A percentile compares a stretch with the other conserved stretches of the same genome.
Conservation (phyloP, 1,140 invertebrate genomes). For the Atta cephalotes region DNA sequence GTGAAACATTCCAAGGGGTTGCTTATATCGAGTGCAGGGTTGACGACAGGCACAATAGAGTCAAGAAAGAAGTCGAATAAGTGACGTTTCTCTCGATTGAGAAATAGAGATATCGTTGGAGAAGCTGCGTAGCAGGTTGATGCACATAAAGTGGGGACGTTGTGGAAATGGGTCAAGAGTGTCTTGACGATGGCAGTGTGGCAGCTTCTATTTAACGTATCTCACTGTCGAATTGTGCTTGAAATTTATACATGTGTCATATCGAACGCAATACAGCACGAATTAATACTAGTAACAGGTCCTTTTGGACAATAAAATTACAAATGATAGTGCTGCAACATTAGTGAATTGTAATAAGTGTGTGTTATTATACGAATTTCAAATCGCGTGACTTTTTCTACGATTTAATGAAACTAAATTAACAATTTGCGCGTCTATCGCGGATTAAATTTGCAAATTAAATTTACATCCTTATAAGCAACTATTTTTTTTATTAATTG, state of each 20-base stretch:
- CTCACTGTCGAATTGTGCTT: conserved; percentile 40
- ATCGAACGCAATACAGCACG: background rate
- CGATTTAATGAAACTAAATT: background rate
- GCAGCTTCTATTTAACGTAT: conserved; percentile 53
- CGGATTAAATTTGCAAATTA: conserved; percentile 6
- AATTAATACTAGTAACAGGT: background rate
- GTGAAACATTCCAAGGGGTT: conserved; percentile 3
- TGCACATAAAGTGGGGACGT: conserved; percentile 67
- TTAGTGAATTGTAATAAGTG: background rate
- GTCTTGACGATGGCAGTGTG: conserved; percentile 65
- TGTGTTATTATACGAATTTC: background rate
- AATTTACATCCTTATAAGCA: background rate
- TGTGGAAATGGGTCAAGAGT: conserved; percentile 73
- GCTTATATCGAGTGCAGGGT: conserved; percentile 4
- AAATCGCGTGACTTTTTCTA: background rate
- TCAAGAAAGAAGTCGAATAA: conserved; percentile 24
- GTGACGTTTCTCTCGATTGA: conserved; percentile 53
- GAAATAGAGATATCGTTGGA: conserved; percentile 58
- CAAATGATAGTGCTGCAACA: background rate
- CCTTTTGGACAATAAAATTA: background rate
- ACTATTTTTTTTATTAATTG: conserved; percentile 1
- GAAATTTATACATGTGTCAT: conserved; percentile 4
- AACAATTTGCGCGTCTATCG: background rate
- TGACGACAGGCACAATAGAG: conserved; percentile 6
- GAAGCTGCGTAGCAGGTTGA: conserved; percentile 65